phyloP scores from a whole-genome alignment of 2,113 vertebrate genomes.

The Paramisgurnus dabryanus region DNA sequence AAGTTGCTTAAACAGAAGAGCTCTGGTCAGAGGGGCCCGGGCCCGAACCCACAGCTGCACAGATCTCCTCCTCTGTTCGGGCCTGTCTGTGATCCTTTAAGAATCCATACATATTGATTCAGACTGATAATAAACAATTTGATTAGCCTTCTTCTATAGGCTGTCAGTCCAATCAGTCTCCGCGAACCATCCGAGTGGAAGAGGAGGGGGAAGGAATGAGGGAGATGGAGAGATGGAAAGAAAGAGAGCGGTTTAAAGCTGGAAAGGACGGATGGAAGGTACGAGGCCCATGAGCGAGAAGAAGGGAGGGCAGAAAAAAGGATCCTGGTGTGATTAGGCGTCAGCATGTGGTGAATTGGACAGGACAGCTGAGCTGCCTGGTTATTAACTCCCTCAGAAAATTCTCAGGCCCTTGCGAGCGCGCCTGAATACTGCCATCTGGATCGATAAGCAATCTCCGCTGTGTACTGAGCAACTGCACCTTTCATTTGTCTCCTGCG shows the following conservation, averaged over 20 bases:
- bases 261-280: constrained; percentile 48
- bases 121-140: constrained; percentile 99
- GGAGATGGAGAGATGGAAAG: constrained; percentile 73
- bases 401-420: constrained; percentile 93
- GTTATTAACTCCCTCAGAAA: constrained; percentile 99
- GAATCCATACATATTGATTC: constrained; percentile 99
- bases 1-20: constrained; percentile 78
- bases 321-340: constrained; percentile 98
- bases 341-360: constrained; percentile 99
- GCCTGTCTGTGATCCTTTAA: constrained; percentile 96
- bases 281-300: constrained; percentile 17
- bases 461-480: constrained; percentile 99
- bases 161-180: constrained; percentile 99
- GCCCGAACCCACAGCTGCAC: constrained; percentile 68
- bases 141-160: constrained; percentile 99
- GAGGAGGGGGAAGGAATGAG: constrained; percentile 73
- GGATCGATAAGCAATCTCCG: constrained; percentile 99
- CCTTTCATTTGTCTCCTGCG: constrained; percentile 98
- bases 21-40: constrained; percentile 63
- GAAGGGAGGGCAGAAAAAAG: constrained; percentile 86
- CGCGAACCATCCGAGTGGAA: constrained; percentile 89
- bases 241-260: constrained; percentile 41
- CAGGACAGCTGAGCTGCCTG: constrained; percentile 99
- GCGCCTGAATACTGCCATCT: constrained; percentile 94
- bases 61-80: constrained; percentile 78